Percentiles rank a stretch among this genome's conserved stretches.
These are phyloP conservation scores for Philereme vetulata DNA, from an alignment of 2,888 invertebrate species.

Conservation along the genomic window DNA sequence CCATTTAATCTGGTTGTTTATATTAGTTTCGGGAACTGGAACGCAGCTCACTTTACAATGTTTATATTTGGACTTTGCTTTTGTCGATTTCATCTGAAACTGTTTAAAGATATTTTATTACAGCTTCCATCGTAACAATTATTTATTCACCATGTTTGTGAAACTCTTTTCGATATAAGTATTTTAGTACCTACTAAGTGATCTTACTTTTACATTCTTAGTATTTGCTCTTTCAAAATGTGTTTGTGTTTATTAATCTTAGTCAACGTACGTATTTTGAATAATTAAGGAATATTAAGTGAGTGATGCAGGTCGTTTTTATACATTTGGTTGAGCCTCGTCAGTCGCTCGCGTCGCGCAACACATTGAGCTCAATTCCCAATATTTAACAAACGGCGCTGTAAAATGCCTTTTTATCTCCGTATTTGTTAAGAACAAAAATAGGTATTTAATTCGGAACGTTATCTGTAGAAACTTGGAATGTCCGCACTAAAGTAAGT, in stretches of 20 bases:
- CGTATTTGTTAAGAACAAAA: conserved; percentile 34
- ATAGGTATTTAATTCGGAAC: conserved; percentile 29
- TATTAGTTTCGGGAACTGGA: conserved; percentile 53
- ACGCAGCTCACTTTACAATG: conserved; percentile 46
- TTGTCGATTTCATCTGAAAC: conserved; percentile 25
- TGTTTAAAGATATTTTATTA: conserved; percentile 29
- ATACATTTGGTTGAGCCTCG: conserved; percentile 49
- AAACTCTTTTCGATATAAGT: background rate
- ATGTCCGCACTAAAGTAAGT: conserved; percentile 11
- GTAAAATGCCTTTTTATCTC: conserved; percentile 41
- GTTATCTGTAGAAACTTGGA: conserved; percentile 26
- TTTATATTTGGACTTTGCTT: conserved; percentile 36
- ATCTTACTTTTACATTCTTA: background rate
- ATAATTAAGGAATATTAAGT: conserved; percentile 40
- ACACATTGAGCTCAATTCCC: conserved; percentile 43
- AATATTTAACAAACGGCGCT: conserved; percentile 39
- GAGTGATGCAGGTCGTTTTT: conserved; percentile 32
- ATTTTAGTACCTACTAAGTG: background rate
- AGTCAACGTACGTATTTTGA: conserved; percentile 30
- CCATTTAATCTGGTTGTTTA: conserved; percentile 68
- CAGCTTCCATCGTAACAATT: conserved; percentile 17
- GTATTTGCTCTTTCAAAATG: background rate
- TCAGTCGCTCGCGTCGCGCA: conserved; percentile 38
- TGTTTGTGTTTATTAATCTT: background rate
- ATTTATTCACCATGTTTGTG: conserved; percentile 17